These are phyloP conservation scores for Rhinolophus ferrumequinum DNA, from an alignment of 2,113 vertebrate genomes.

Conservation along the genomic window DNA sequence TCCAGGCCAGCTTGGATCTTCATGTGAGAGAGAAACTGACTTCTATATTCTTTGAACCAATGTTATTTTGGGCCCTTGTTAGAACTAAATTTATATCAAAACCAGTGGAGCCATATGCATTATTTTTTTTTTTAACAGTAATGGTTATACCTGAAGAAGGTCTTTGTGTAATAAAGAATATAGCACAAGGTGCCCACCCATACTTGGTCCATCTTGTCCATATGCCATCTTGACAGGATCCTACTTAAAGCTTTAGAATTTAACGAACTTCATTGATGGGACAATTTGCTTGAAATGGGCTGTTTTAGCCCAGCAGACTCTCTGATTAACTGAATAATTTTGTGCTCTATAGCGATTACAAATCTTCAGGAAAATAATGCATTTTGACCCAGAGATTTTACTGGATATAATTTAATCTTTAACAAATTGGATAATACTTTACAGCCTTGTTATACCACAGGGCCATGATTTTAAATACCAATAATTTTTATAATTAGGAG, in stretches of 20 bases:
- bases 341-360: neutral
- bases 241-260: neutral
- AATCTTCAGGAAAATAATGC: constrained; percentile 10
- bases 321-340: constrained; percentile 26
- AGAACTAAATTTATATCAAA: constrained; percentile 7
- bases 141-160: neutral
- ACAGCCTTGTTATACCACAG: neutral
- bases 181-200: neutral
- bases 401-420: constrained; percentile 27
- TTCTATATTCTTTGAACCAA: neutral
- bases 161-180: neutral
- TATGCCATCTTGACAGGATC: neutral
- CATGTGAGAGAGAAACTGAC: neutral
- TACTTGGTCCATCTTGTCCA: neutral
- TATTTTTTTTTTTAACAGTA: neutral
- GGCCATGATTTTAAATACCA: neutral
- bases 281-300: neutral
- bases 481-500: neutral
- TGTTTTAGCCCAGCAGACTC: constrained; percentile 9
- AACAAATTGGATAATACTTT: constrained; percentile 18
- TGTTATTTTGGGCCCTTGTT: neutral
- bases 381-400: constrained; percentile 39
- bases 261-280: neutral
- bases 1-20: neutral
- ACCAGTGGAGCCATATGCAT: neutral